Percentiles rank a stretch among this genome's conserved stretches.
These are phyloP conservation scores for Pachyramphus minor DNA, from an alignment of 2,113 vertebrate species.

Conservation along the genomic window DNA sequence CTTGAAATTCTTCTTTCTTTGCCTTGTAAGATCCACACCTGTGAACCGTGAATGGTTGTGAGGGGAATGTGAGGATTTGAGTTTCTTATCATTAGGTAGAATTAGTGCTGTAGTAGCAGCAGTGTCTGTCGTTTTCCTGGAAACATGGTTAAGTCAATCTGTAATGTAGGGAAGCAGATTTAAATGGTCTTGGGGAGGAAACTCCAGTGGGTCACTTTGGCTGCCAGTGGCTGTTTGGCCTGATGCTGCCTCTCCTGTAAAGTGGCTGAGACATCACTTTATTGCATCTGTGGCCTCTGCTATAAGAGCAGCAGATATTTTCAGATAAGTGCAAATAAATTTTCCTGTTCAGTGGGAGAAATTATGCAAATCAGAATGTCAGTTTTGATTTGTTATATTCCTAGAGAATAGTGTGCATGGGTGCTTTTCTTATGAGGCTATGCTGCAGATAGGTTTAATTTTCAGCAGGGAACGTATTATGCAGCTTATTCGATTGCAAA, in stretches of 20 bases:
- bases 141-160: background rate
- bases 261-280: background rate
- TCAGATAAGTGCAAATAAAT: background rate
- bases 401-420: slow-evolving; percentile 57
- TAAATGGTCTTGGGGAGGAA: background rate
- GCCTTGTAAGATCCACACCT: background rate
- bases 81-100: background rate
- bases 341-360: background rate
- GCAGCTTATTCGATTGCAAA: slow-evolving; percentile 73
- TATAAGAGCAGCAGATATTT: background rate
- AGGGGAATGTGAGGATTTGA: background rate
- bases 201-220: background rate
- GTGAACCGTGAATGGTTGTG: background rate
- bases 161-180: background rate
- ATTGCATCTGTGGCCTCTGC: background rate
- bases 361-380: slow-evolving; percentile 25
- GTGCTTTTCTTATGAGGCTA: slow-evolving; percentile 62
- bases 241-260: background rate
- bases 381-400: slow-evolving; percentile 61
- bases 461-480: slow-evolving; percentile 66
- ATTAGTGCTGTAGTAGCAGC: background rate
- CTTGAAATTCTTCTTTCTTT: background rate
- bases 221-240: background rate
- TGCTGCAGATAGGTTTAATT: slow-evolving; percentile 65
- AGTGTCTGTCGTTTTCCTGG: background rate